Percentiles rank a stretch among this genome's conserved stretches.
Conservation (phyloP, 2,113 vertebrate species). For the Zosterops lateralis region DNA sequence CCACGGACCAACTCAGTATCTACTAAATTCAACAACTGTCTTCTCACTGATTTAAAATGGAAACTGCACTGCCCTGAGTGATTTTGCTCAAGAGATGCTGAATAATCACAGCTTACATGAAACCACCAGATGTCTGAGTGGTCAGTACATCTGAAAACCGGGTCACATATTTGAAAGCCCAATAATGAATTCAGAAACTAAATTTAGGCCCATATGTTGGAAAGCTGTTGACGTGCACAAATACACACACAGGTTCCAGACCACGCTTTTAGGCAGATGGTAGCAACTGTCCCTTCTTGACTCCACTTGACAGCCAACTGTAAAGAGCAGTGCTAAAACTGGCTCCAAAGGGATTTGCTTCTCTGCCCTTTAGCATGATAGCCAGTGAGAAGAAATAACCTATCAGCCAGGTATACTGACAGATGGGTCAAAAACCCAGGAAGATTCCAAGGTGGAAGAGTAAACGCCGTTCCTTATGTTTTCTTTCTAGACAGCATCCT, state of each 20-base stretch:
- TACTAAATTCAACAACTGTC: neutral
- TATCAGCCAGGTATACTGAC: neutral
- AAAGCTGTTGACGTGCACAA: neutral
- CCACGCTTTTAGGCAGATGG: neutral
- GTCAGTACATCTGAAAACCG: conserved; percentile 11
- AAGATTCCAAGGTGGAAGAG: neutral
- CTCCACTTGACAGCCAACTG: conserved; percentile 9
- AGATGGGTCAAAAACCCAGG: neutral
- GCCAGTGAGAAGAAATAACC: conserved; percentile 1
- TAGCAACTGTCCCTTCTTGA: neutral
- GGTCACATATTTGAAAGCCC: conserved; percentile 20
- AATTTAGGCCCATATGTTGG: conserved; percentile 17
- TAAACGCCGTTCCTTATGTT: neutral
- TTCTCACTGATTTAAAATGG: neutral
- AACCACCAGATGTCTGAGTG: conserved; percentile 35
- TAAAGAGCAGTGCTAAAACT: conserved; percentile 13
- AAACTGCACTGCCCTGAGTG: neutral
- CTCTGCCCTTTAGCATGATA: conserved; percentile 3
- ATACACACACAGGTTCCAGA: neutral
- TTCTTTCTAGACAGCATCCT: neutral
- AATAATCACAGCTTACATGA: conserved; percentile 31
- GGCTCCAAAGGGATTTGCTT: neutral
- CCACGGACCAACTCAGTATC: neutral
- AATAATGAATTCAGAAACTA: conserved; percentile 17
- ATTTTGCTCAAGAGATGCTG: conserved; percentile 37